These are phyloP conservation scores for Halcyon chelicuti DNA, from an alignment of 2,797 vertebrate genomes.

Conservation along the genomic window DNA sequence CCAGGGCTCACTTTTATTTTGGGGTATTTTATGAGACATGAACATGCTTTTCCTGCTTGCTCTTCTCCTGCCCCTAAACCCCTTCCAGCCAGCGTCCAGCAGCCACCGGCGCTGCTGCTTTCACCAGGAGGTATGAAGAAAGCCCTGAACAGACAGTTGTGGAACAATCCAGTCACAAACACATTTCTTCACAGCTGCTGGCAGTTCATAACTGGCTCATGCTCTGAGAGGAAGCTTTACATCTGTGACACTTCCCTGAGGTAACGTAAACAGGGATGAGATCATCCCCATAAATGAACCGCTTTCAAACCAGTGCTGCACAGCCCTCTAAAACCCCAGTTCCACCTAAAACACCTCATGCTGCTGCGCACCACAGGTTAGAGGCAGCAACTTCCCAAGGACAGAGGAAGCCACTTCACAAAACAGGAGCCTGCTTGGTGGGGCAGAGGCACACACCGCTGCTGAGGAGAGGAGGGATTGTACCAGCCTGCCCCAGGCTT, in stretches of 20 bases:
- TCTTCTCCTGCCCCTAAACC: background rate
- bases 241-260: background rate
- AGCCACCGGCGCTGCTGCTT: fast-evolving
- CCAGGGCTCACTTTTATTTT: background rate
- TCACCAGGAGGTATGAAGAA: background rate
- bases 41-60: background rate
- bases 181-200: background rate
- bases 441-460: background rate
- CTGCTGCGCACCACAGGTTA: fast-evolving
- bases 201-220: background rate
- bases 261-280: background rate
- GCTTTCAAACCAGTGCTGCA: background rate
- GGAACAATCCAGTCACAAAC: background rate
- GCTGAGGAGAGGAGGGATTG: background rate
- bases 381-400: background rate
- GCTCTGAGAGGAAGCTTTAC: background rate
- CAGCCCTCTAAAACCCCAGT: background rate
- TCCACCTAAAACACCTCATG: background rate
- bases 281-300: background rate
- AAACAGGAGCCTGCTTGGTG: background rate
- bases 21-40: background rate
- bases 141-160: background rate
- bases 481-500: background rate
- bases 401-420: background rate
- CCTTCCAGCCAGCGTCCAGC: background rate